Evolutionary conservation across 2,888 invertebrate species (phyloP).

Genomic region (Rutpela maculata): DNA sequence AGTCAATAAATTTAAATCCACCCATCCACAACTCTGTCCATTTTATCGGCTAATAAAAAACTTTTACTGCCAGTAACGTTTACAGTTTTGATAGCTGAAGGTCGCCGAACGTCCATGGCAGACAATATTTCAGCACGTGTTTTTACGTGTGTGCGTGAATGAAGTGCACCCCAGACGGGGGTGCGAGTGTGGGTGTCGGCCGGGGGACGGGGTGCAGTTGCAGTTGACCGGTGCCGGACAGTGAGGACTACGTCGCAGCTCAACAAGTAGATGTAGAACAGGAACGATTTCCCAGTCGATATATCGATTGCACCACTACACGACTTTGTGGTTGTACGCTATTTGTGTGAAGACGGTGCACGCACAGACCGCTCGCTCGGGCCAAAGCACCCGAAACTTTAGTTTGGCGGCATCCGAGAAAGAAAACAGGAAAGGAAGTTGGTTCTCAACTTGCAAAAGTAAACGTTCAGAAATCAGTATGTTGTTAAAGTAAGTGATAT

Average conservation of each 20-base stretch:
- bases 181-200: conserved; percentile 62
- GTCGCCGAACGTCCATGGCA: conserved; percentile 15
- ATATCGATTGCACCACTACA: conserved; percentile 70
- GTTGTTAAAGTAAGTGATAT: neutral
- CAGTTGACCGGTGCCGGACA: conserved; percentile 60
- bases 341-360: conserved; percentile 53
- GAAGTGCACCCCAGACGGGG: conserved; percentile 66
- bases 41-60: conserved; percentile 12
- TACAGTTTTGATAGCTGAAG: conserved; percentile 34
- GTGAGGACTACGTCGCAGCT: conserved; percentile 61
- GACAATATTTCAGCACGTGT: conserved; percentile 35
- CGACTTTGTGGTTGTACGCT: conserved; percentile 38
- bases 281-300: conserved; percentile 71
- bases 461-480: conserved; percentile 21
- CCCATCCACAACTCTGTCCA: conserved; percentile 15
- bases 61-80: conserved; percentile 8
- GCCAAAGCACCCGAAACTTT: conserved; percentile 50
- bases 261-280: conserved; percentile 73
- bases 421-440: conserved; percentile 48
- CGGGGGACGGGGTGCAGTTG: conserved; percentile 62
- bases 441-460: conserved; percentile 34
- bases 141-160: conserved; percentile 65
- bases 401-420: conserved; percentile 47
- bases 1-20: conserved; percentile 14
- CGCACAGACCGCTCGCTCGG: conserved; percentile 51